A percentile compares a stretch with the other conserved stretches of the same genome.
phyloP scores from a whole-genome alignment of 2,113 vertebrate species.

The Dipodomys ordii region DNA sequence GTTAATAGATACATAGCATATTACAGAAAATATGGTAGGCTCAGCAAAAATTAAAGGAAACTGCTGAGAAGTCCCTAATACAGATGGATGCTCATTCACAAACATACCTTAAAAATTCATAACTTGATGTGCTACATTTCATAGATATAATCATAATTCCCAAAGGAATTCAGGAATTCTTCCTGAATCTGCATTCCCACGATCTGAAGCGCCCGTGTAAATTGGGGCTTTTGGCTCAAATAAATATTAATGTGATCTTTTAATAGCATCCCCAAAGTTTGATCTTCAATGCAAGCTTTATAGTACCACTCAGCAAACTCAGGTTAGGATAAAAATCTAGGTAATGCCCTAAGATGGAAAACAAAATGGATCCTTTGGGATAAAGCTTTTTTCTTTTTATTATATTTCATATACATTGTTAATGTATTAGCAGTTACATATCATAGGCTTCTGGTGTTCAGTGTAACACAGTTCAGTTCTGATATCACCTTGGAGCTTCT shows the following conservation, averaged over 20 bases:
- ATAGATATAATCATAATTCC: background rate
- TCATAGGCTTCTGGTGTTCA: background rate
- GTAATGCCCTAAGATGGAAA: conserved; percentile 23
- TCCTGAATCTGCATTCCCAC: background rate
- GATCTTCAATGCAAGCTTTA: background rate
- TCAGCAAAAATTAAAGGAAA: conserved; percentile 28
- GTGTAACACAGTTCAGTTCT: background rate
- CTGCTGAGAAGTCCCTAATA: background rate
- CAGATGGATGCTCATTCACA: background rate
- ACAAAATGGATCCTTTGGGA: background rate
- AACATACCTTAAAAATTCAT: background rate
- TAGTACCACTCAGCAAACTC: background rate
- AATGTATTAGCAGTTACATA: background rate
- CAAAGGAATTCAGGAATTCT: background rate
- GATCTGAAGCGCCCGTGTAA: background rate
- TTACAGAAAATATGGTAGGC: conserved; percentile 13
- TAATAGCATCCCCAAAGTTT: no score
- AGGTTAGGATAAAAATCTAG: conserved; percentile 32
- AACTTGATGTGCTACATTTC: background rate
- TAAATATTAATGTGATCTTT: conserved; percentile 20
- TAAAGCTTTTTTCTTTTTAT: background rate
- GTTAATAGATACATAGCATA: background rate
- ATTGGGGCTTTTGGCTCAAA: background rate
- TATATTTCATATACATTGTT: conserved; percentile 33
- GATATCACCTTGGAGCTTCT: background rate